These are phyloP conservation scores for Pycnonotus jocosus DNA, from an alignment of 2,113 vertebrate genomes.

Conservation along the genomic window DNA sequence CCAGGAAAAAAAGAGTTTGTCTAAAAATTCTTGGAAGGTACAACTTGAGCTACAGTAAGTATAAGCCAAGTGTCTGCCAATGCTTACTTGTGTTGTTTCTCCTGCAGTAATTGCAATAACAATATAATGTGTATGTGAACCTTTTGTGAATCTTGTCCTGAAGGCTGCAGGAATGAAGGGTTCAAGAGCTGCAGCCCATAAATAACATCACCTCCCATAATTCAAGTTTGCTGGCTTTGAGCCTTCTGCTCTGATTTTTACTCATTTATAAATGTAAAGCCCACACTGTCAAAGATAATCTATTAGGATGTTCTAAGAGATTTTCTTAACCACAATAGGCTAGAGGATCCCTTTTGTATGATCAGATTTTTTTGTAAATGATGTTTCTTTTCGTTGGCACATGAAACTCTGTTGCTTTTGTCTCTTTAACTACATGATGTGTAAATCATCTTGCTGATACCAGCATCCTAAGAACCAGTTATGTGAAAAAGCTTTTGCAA, in stretches of 20 bases:
- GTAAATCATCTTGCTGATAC: constrained; percentile 52
- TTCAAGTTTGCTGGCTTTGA: constrained; percentile 38
- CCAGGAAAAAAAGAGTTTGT: not conserved
- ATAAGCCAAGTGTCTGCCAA: not conserved
- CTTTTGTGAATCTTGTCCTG: constrained; percentile 43
- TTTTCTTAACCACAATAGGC: constrained; percentile 22
- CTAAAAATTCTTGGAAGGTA: not conserved
- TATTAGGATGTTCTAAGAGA: constrained; percentile 1
- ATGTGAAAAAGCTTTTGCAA: constrained; percentile 37
- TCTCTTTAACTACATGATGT: constrained; percentile 38
- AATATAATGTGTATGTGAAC: not conserved
- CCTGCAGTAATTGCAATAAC: constrained; percentile 9
- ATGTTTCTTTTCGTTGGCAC: not conserved
- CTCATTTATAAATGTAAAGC: constrained; percentile 42
- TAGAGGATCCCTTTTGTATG: constrained; percentile 1
- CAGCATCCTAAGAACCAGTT: constrained; percentile 26
- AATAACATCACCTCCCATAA: constrained; percentile 40
- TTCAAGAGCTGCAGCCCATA: constrained; percentile 37
- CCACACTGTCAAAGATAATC: constrained; percentile 52
- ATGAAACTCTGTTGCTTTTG: not conserved
- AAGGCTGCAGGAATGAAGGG: constrained; percentile 53
- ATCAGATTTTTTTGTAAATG: not conserved
- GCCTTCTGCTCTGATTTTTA: constrained; percentile 36
- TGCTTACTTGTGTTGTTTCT: not conserved
- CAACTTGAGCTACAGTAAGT: not conserved